Evolutionary conservation across 2,888 invertebrate species (phyloP), one percentile per base, ranked within the genome.

Genomic region (Limnephilus rhombicus): DNA sequence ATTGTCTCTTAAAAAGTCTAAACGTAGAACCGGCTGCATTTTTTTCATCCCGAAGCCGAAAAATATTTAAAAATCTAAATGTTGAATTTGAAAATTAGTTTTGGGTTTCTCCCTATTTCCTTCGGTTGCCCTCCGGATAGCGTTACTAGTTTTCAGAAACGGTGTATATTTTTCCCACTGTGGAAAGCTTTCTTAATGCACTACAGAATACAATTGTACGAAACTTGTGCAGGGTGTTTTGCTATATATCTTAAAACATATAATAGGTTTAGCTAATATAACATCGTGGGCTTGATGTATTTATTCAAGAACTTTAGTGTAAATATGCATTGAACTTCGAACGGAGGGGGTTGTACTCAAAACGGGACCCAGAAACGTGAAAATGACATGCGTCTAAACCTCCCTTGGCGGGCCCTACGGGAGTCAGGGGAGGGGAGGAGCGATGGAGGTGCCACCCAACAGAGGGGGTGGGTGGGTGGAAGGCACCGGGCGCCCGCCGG

Each of bases 381-480:
- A 91, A 92, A 91, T 93, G 93, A 93, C 92, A 92, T 41, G 93
- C 92, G 93, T 89, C 92, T 90, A 89, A 85, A 81, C 81, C 81
- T 80, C 87, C 87, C 68, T 53, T 53, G 29, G 13, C 9, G 31
- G 53, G 53, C 87, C 68, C 53, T 53, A 92, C 93, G 93, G 87
- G 80, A 90, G 89, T 31, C 15, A 1, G 15, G 29, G 82, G 13
- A 29, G 82, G 15, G 82, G 82, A 82, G 34, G 4, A 34, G 82
- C 5, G 86, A 92, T 86, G 93, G 93, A 88, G 87, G 91, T 82
- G 89, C 92, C 92, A 91, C 93, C 93, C 90, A 92, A 68, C 24
- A 24, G n/a, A 24, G 93, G 94, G 94, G 94, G 94, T 80, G 91
- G 81, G 41, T 93, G n/a, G 68, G 93, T 94, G 94, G 94, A 94